Evolutionary conservation across 2,797 vertebrate genomes (phyloP).

Genomic region (Pampus argenteus): DNA sequence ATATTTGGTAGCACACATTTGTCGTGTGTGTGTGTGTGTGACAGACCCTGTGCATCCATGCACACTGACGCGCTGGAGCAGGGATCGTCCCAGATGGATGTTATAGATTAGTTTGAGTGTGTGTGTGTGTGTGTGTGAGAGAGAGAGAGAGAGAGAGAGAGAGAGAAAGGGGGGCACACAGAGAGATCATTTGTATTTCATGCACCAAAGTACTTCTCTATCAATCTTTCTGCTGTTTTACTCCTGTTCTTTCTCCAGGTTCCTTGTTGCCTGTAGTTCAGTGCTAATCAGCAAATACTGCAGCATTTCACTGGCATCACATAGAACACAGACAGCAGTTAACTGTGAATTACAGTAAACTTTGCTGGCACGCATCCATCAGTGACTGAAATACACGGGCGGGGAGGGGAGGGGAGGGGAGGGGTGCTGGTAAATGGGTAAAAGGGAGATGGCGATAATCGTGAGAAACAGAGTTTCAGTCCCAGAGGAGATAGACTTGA

Average conservation of each 20-base stretch:
- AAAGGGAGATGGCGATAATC: conserved; percentile 44
- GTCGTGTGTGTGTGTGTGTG: conserved; percentile 21
- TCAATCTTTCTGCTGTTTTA: neutral
- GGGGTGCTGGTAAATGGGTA: too few relatives aligned
- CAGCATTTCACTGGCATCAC: neutral
- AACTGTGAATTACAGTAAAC: neutral
- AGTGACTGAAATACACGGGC: conserved; percentile 2
- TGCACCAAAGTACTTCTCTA: neutral
- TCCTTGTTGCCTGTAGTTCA: neutral
- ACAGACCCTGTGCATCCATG: conserved; percentile 54
- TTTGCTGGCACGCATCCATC: conserved; percentile 12
- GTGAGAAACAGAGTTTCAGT: conserved; percentile 66
- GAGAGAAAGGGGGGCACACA: neutral
- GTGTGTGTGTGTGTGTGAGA: conserved; percentile 29
- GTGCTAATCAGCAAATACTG: neutral
- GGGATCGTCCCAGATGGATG: conserved; percentile 42
- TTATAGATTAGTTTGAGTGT: conserved; percentile 60
- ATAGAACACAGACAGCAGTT: neutral
- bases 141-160: neutral
- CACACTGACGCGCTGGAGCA: conserved; percentile 59
- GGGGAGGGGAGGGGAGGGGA: too few relatives aligned
- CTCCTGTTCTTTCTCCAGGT: too few relatives aligned
- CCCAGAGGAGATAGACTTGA: conserved; percentile 68
- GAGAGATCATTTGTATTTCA: neutral
- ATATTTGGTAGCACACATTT: neutral